Conservation (phyloP, 2,797 vertebrate genomes). For the Gymnocypris eckloni region DNA sequence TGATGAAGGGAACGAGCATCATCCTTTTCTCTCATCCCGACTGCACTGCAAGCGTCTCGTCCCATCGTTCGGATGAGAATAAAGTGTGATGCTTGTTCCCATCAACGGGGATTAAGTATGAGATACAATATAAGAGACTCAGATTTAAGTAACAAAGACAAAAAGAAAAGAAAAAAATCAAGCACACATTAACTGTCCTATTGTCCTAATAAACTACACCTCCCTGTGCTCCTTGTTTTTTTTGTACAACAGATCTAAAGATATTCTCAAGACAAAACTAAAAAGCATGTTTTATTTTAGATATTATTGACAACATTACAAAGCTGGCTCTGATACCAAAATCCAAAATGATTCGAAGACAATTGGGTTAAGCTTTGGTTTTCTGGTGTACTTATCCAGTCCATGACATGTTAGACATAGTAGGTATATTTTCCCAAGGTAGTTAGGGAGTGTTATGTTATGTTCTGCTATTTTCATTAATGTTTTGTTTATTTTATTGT, state of each 20-base stretch:
- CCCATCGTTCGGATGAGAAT: background rate
- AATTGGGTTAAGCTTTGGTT: background rate
- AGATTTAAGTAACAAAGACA: constrained; percentile 11
- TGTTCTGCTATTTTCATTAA: background rate
- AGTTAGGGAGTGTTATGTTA: background rate
- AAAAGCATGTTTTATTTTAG: background rate
- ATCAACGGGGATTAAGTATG: background rate
- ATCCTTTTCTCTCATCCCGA: background rate
- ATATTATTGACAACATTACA: background rate
- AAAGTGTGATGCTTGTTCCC: background rate
- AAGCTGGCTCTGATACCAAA: background rate
- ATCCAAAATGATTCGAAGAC: background rate
- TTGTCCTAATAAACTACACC: background rate
- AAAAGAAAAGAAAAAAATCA: background rate
- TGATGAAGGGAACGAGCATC: constrained; percentile 10
- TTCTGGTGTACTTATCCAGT: no score
- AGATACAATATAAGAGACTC: background rate
- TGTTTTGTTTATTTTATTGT: background rate
- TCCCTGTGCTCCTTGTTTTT: no score
- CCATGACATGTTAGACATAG: background rate
- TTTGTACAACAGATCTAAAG: background rate
- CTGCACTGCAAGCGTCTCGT: background rate
- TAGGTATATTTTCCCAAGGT: background rate
- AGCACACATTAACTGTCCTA: background rate
- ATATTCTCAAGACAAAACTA: background rate